phyloP scores from a whole-genome alignment of 2,113 vertebrate genomes.

The Piliocolobus tephrosceles region DNA sequence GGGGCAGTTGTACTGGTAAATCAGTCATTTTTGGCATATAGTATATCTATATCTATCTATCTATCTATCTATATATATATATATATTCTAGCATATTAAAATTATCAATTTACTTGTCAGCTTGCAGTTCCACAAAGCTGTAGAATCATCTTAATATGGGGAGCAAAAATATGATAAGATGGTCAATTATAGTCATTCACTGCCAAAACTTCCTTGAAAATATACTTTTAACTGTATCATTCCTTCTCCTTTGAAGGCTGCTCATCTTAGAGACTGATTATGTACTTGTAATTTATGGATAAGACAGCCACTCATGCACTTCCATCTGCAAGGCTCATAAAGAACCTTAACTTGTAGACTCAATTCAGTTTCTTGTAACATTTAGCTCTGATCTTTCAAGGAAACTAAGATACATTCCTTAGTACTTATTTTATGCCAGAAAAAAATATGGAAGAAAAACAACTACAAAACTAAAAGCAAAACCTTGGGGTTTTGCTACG shows the following conservation, averaged over 20 bases:
- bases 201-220: slow-evolving; percentile 60
- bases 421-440: not conserved
- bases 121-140: not conserved
- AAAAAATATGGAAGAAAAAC: not conserved
- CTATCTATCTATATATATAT: too few species aligned
- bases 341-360: slow-evolving; percentile 43
- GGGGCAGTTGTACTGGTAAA: not conserved
- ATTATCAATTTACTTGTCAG: slow-evolving; percentile 15
- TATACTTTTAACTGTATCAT: slow-evolving; percentile 22
- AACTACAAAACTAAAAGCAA: slow-evolving; percentile 30
- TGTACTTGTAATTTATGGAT: slow-evolving; percentile 11
- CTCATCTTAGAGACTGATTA: slow-evolving; percentile 40
- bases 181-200: slow-evolving; percentile 44
- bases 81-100: not conserved
- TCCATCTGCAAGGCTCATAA: not conserved
- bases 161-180: slow-evolving; percentile 1
- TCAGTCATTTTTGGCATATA: not conserved
- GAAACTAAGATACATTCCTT: slow-evolving; percentile 32
- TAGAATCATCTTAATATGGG: slow-evolving; percentile 43
- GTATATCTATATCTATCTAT: not conserved
- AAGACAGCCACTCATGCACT: slow-evolving; percentile 9
- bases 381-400: slow-evolving; percentile 45
- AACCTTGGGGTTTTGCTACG: not conserved
- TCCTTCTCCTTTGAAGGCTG: not conserved
- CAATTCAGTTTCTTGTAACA: slow-evolving; percentile 48